phyloP scores from a whole-genome alignment of 2,888 invertebrate species.

The Acleris literana region DNA sequence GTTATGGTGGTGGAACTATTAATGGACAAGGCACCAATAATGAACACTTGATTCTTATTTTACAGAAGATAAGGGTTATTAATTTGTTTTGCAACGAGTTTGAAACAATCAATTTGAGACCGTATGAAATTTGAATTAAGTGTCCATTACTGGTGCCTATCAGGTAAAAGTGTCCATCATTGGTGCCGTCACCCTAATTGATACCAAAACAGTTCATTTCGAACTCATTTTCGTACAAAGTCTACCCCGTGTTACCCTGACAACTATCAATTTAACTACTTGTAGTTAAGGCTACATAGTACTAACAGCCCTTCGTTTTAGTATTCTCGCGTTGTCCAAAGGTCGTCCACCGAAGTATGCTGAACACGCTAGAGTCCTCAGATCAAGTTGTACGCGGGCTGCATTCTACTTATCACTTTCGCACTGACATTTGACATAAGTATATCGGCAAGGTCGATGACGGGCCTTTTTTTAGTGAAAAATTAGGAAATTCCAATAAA shows the following conservation, averaged over 20 bases:
- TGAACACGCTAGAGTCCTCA: conserved; percentile 5
- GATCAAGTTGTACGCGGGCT: conserved; percentile 24
- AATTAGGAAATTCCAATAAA: neutral
- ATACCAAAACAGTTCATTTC: too few relatives aligned
- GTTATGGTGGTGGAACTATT: too few relatives aligned
- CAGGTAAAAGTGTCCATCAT: too few relatives aligned
- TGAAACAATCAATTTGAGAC: too few relatives aligned
- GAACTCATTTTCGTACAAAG: too few relatives aligned
- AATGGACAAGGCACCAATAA: too few relatives aligned
- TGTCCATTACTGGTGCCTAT: too few relatives aligned
- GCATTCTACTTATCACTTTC: conserved; percentile 24
- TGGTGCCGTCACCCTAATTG: too few relatives aligned
- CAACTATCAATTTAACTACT: neutral
- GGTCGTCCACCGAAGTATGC: conserved; percentile 16
- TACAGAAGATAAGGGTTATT: too few relatives aligned
- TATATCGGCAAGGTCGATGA: conserved; percentile 13
- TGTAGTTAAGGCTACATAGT: neutral
- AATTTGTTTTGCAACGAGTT: too few relatives aligned
- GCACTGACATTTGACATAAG: conserved; percentile 27
- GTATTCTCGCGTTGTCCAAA: conserved; percentile 15
- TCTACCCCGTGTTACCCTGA: neutral
- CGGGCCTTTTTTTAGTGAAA: neutral
- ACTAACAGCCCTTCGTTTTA: conserved; percentile 5
- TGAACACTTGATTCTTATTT: too few relatives aligned
- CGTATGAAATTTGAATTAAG: too few relatives aligned